Percentiles rank a stretch among this genome's conserved stretches.
Conservation (phyloP, 2,888 invertebrate species). For the Acanthococcus lagerstroemiae region DNA sequence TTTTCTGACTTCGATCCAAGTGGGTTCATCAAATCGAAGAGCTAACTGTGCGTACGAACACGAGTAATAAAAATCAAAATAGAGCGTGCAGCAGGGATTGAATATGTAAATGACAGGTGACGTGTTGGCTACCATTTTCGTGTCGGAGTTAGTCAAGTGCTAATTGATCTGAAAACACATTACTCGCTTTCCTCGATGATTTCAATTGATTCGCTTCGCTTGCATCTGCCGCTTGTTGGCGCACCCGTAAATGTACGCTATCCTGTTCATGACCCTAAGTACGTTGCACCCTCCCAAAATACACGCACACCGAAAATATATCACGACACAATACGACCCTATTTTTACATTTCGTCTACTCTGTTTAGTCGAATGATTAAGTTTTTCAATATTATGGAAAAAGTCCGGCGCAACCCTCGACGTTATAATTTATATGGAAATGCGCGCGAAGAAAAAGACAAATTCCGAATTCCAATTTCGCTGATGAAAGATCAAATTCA, state of each 20-base stretch:
- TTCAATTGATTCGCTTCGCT: slow-evolving; percentile 22
- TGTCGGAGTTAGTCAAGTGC: slow-evolving; percentile 19
- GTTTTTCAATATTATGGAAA: slow-evolving; percentile 19
- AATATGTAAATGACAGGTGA: slow-evolving; percentile 12
- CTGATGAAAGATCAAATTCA: no score
- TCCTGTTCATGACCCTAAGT: slow-evolving; percentile 1
- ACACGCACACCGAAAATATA: not conserved
- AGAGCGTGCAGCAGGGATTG: not conserved
- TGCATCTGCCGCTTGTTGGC: slow-evolving; percentile 25
- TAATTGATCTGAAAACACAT: slow-evolving; percentile 30
- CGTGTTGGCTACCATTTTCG: slow-evolving; percentile 2
- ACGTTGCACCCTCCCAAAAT: not conserved
- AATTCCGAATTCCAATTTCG: no score
- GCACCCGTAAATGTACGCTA: not conserved
- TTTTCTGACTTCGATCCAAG: no score
- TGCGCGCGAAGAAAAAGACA: no score
- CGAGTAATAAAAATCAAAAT: not conserved
- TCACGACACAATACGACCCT: slow-evolving; percentile 6
- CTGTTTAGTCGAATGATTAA: slow-evolving; percentile 13
- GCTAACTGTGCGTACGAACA: not conserved
- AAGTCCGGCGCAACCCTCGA: not conserved
- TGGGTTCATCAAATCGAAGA: no score
- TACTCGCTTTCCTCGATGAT: slow-evolving; percentile 9
- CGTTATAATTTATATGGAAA: not conserved
- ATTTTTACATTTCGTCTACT: not conserved